Evolutionary conservation across 2,888 invertebrate species (phyloP).

Genomic region (Lasioglossum villosulum): DNA sequence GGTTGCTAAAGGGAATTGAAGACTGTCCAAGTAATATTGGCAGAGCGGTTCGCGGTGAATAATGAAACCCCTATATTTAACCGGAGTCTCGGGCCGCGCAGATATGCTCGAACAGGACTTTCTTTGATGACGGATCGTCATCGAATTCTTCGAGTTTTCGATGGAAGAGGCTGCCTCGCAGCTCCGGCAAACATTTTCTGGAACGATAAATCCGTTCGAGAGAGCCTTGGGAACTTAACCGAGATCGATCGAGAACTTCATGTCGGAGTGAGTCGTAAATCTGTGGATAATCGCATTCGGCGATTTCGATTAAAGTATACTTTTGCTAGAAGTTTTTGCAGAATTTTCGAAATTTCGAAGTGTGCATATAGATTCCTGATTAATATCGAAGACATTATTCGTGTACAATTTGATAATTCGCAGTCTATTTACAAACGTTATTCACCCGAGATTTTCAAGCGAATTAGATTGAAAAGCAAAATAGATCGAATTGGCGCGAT

Average conservation of each 20-base stretch:
- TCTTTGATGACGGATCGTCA: slow-evolving; percentile 22
- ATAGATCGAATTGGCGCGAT: background rate
- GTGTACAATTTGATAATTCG: too few species aligned
- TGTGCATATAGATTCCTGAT: too few species aligned
- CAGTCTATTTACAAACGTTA: background rate
- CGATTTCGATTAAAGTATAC: too few species aligned
- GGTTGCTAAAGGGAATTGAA: slow-evolving; percentile 52
- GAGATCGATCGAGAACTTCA: background rate
- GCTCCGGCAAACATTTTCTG: background rate
- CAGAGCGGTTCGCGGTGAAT: slow-evolving; percentile 50
- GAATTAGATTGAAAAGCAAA: background rate
- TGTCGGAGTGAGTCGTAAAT: background rate
- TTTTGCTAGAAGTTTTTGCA: background rate
- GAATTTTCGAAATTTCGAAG: background rate
- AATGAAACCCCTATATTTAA: slow-evolving; percentile 55
- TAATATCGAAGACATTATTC: too few species aligned
- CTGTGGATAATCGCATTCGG: background rate
- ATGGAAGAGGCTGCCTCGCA: background rate
- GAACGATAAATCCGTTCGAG: background rate
- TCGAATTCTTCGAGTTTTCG: background rate
- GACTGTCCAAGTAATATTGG: slow-evolving; percentile 60
- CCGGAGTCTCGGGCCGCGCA: slow-evolving; percentile 22
- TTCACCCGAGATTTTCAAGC: background rate
- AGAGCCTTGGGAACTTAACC: background rate
- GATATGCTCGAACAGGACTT: slow-evolving; percentile 34